These are phyloP conservation scores for Ctenopoma kingsleyae DNA, from an alignment of 2,797 vertebrate species.

Conservation along the genomic window DNA sequence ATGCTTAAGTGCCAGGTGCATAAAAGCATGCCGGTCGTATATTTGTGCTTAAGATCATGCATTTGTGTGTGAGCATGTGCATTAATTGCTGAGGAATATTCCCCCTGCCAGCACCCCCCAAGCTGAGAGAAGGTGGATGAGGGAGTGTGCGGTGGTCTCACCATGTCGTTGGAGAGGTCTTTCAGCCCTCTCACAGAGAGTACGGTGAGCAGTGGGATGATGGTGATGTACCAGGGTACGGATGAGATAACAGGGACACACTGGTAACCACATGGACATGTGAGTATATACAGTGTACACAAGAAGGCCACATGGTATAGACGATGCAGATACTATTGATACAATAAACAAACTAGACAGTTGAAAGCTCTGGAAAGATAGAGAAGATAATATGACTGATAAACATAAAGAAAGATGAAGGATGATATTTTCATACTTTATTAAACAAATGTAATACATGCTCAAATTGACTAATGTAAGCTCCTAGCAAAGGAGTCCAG, in stretches of 20 bases:
- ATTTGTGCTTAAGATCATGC: slow-evolving; percentile 46
- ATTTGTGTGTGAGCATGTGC: slow-evolving; percentile 19
- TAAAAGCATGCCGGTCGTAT: slow-evolving; percentile 43
- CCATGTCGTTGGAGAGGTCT: slow-evolving; percentile 90
- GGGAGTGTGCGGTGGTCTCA: slow-evolving; percentile 73
- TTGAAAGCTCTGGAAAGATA: too few species aligned
- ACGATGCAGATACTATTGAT: not conserved
- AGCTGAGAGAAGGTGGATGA: not conserved
- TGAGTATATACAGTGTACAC: not conserved
- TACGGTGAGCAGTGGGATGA: slow-evolving; percentile 86
- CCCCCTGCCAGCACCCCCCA: not conserved
- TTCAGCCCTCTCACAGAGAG: slow-evolving; percentile 87
- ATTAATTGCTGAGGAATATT: not conserved
- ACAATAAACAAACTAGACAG: not conserved
- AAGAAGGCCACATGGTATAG: too few species aligned
- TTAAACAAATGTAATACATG: not conserved
- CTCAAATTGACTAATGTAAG: not conserved
- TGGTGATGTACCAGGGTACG: slow-evolving; percentile 91
- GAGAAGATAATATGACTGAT: not conserved
- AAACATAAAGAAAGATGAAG: not conserved
- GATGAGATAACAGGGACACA: slow-evolving; percentile 89
- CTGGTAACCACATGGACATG: slow-evolving; percentile 64
- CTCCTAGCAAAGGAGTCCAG: not conserved
- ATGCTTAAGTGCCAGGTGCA: slow-evolving; percentile 48
- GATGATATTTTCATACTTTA: not conserved